phyloP scores from a whole-genome alignment of 2,113 vertebrate species.

The Neogobius melanostomus region DNA sequence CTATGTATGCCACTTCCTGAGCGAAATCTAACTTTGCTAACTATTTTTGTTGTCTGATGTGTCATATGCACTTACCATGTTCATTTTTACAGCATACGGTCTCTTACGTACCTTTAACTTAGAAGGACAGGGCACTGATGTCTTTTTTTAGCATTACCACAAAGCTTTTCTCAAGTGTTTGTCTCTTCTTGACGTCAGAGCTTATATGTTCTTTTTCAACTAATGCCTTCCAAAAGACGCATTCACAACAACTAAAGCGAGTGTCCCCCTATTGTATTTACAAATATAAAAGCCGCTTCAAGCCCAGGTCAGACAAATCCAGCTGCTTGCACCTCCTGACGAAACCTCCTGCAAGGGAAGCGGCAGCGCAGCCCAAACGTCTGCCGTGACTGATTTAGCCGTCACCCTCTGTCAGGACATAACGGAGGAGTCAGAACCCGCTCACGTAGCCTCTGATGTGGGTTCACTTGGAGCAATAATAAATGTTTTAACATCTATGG shows the following conservation, averaged over 20 bases:
- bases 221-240: neutral
- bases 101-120: neutral
- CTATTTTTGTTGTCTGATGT: too few species aligned
- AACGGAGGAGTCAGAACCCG: conserved; percentile 43
- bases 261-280: conserved; percentile 12
- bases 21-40: too few species aligned
- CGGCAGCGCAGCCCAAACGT: conserved; percentile 34
- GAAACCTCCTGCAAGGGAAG: conserved; percentile 48
- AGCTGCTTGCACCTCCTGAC: conserved; percentile 33
- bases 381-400: conserved; percentile 58
- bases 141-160: neutral
- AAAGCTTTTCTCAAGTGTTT: too few species aligned
- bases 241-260: neutral
- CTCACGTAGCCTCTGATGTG: conserved; percentile 54
- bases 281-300: conserved; percentile 18
- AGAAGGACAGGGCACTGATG: neutral
- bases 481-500: conserved; percentile 60
- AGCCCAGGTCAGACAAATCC: conserved; percentile 25
- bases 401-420: conserved; percentile 50
- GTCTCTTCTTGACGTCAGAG: neutral
- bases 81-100: too few species aligned
- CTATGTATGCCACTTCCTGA: too few species aligned
- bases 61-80: too few species aligned
- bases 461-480: conserved; percentile 52
- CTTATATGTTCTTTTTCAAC: neutral